Percentiles rank a stretch among this genome's conserved stretches.
Evolutionary conservation across 2,113 vertebrate genomes (phyloP).

Genomic region (Hucho hucho): DNA sequence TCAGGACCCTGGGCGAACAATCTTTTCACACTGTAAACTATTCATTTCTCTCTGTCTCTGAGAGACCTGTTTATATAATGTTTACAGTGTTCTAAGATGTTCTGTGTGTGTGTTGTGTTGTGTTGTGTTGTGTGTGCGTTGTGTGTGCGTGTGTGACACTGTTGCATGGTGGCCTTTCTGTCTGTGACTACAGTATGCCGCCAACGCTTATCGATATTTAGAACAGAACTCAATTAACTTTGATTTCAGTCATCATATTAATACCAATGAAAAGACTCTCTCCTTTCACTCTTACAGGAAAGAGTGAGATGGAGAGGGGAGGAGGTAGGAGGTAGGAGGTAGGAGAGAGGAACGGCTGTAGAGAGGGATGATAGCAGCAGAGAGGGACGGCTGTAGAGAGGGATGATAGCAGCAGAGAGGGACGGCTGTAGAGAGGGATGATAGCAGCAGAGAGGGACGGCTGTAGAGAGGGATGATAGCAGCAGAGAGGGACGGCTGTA

Average conservation of each 20-base stretch:
- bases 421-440: too few species aligned
- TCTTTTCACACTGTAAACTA: background rate
- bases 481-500: too few species aligned
- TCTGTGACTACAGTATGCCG: too few species aligned
- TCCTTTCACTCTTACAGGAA: background rate
- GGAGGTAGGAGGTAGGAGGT: background rate
- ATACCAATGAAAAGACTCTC: too few species aligned
- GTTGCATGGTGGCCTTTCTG: too few species aligned
- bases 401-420: conserved; percentile 5
- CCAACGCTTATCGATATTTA: conserved; percentile 24
- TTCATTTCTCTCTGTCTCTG: background rate
- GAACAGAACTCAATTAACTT: conserved; percentile 54
- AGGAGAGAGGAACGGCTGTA: too few species aligned
- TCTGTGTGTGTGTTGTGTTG: background rate
- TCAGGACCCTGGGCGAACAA: background rate
- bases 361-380: background rate
- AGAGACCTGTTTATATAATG: too few species aligned
- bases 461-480: background rate
- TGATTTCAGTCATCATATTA: conserved; percentile 39
- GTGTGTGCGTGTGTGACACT: too few species aligned
- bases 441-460: too few species aligned
- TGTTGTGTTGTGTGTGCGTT: background rate
- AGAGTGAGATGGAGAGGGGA: background rate
- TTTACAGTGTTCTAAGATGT: too few species aligned
- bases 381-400: conserved; percentile 10